A percentile compares a stretch with the other conserved stretches of the same genome.
Conservation (phyloP, 1,140 invertebrate species). For the Saccostrea glomerata region DNA sequence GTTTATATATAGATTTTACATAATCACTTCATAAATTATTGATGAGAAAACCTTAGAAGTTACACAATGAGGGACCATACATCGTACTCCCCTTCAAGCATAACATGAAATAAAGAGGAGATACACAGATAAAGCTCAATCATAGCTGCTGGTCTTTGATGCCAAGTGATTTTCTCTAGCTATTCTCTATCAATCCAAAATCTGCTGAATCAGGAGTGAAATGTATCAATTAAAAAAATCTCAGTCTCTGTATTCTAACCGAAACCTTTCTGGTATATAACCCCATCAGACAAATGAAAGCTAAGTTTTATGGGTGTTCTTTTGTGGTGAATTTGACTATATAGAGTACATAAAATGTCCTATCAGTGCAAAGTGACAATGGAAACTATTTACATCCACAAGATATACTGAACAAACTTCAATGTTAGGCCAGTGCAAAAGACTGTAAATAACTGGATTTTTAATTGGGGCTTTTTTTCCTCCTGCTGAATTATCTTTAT, state of each 20-base stretch:
- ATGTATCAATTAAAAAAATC: constrained; percentile 11
- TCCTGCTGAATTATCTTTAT: too few relatives aligned
- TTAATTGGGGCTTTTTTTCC: not conserved
- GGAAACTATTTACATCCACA: not conserved
- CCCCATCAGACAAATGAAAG: not conserved
- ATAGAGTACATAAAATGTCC: not conserved
- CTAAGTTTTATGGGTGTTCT: constrained; percentile 5
- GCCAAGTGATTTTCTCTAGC: not conserved
- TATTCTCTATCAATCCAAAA: not conserved
- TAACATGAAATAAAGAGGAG: not conserved
- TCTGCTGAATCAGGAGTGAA: not conserved
- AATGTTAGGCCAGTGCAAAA: not conserved
- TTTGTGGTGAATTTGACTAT: not conserved
- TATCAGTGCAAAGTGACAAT: not conserved
- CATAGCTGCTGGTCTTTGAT: not conserved
- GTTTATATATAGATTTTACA: not conserved
- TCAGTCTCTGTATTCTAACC: not conserved
- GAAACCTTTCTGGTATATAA: not conserved
- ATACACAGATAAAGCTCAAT: not conserved
- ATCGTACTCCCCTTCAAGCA: not conserved
- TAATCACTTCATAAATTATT: not conserved
- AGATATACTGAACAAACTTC: not conserved
- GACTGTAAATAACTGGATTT: not conserved
- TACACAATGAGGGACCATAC: not conserved
- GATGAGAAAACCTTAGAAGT: constrained; percentile 7